These are phyloP conservation scores for Gambusia yucatana DNA, from an alignment of 2,797 vertebrate species.

Conservation along the genomic window DNA sequence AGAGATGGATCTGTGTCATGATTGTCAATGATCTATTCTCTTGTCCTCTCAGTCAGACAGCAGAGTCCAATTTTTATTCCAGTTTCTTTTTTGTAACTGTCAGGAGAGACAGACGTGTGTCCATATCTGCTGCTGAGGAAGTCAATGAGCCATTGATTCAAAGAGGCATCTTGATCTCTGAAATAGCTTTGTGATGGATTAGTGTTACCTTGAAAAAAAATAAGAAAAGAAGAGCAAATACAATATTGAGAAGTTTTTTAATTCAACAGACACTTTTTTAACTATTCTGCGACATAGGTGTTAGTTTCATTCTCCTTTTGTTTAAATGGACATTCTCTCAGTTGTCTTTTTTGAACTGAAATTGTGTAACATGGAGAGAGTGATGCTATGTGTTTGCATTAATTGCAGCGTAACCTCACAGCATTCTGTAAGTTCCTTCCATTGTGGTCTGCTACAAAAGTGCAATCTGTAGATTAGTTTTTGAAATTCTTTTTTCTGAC, in stretches of 20 bases:
- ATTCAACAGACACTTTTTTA: slow-evolving; percentile 41
- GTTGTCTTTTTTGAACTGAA: slow-evolving; percentile 26
- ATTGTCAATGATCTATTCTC: slow-evolving; percentile 77
- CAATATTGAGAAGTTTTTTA: slow-evolving; percentile 39
- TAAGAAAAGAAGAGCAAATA: slow-evolving; percentile 52
- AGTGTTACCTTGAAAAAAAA: slow-evolving; percentile 49
- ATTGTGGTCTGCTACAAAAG: slow-evolving; percentile 32
- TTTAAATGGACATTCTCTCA: slow-evolving; percentile 21
- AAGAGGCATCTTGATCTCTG: slow-evolving; percentile 59
- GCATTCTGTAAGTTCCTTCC: slow-evolving; percentile 35
- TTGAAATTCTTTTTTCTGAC: neutral
- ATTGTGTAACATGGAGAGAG: slow-evolving; percentile 18
- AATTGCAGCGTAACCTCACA: slow-evolving; percentile 24
- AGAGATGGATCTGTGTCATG: slow-evolving; percentile 75
- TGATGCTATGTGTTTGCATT: slow-evolving; percentile 21
- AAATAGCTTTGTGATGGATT: slow-evolving; percentile 76
- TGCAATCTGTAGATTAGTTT: slow-evolving; percentile 24
- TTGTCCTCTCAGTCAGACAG: slow-evolving; percentile 68
- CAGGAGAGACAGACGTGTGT: slow-evolving; percentile 75
- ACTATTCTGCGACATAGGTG: slow-evolving; percentile 15
- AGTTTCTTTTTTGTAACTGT: slow-evolving; percentile 75
- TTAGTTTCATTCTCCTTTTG: slow-evolving; percentile 21
- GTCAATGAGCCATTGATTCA: slow-evolving; percentile 82
- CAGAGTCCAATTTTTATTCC: slow-evolving; percentile 73
- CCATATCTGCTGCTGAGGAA: slow-evolving; percentile 69